Evolutionary conservation across 2,113 vertebrate species (phyloP).

Genomic region (Podarcis cretensis): DNA sequence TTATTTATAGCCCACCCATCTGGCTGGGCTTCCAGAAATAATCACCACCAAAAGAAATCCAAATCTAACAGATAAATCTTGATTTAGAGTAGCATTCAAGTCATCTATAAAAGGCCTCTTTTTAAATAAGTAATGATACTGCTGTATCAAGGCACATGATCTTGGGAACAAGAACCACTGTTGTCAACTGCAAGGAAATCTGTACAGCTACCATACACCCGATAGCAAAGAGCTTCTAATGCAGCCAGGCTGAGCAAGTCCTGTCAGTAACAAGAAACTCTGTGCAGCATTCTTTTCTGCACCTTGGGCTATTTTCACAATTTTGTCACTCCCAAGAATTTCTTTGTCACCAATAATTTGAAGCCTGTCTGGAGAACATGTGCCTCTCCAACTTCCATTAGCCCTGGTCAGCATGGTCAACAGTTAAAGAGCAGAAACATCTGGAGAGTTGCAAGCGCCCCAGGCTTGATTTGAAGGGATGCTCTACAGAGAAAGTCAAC

Average conservation of each 20-base stretch:
- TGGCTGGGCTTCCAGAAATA: constrained; percentile 14
- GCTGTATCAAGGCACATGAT: neutral
- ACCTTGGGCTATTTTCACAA: neutral
- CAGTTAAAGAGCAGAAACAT: neutral
- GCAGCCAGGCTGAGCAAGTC: neutral
- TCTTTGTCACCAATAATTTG: neutral
- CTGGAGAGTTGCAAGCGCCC: neutral
- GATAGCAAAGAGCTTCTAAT: neutral
- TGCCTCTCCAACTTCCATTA: neutral
- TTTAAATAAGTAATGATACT: neutral
- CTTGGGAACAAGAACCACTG: neutral
- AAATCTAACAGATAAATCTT: constrained; percentile 25
- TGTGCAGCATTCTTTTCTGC: neutral
- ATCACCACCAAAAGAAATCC: constrained; percentile 48
- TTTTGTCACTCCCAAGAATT: neutral
- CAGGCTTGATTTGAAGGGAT: neutral
- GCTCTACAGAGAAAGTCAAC: neutral
- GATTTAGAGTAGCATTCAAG: neutral
- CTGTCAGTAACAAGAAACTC: neutral
- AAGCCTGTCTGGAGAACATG: neutral
- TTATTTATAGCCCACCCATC: too few relatives aligned
- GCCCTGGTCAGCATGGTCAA: neutral
- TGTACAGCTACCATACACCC: neutral
- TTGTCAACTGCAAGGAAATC: constrained; percentile 3
- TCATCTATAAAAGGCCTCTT: neutral